Base-by-base conservation (phyloP, 2,888 invertebrate species). In the Nymphalis urticae region DNA sequence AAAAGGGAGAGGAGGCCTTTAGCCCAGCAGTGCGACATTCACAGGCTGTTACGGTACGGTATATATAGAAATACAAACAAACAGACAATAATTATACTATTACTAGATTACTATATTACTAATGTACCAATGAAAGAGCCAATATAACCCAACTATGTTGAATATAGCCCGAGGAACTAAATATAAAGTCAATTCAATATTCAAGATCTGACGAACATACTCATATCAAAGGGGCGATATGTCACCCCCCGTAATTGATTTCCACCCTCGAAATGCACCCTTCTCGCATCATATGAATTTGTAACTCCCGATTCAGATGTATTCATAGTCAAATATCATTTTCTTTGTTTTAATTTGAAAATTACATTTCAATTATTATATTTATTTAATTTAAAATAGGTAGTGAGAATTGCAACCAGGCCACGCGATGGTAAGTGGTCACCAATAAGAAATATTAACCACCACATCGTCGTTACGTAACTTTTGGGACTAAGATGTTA, bases 211-310 rank as follows among this genome's bases (percentile, higher is more conserved):
- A 56, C 36, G 36, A 66, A 66, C 60, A 53, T 66, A 66, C 53
- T 60, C 60, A 53, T 60, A 59, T 60, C 65, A 47, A 60, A 27
- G 51, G 47, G 48, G 59, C 48, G 8, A 48, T 42, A 42, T 48
- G 65, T 24, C 53, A 24, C 60, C 65, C 60, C 48, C 21, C 16
- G 19, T 60, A 60, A 65, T 66, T 66, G 60, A 66, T 66, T 66
- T 60, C 51, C 51, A 60, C 65, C 53, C 65, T 60, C 47, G 27
- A 56, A 56, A 16, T 60, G 53, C 65, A 66, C 60, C 60, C 65
- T 42, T 13, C 42, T 42, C 42, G 42, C 21, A 56, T 54, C 56
- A 32, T 32, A 56, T 36, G 56, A 56, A 56, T 21, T 56, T 56
- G 32, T 56, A 36, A 56, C n/a, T 50, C 13, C 21, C 53, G 53